Evolutionary conservation across 2,888 invertebrate genomes (phyloP), one percentile per base, ranked within the genome.

Genomic region (Acleris laterana): DNA sequence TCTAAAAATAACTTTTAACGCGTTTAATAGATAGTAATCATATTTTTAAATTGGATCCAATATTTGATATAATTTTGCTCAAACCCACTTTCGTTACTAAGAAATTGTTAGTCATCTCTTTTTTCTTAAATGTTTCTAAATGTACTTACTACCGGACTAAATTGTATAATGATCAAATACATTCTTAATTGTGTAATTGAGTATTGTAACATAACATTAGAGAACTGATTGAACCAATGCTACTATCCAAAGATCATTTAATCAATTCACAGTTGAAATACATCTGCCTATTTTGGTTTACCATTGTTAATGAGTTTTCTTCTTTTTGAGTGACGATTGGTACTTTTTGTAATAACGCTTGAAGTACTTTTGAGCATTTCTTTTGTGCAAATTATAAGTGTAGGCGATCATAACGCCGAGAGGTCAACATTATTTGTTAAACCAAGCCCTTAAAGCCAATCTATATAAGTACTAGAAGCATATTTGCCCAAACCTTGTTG

Each of bases 391-490:
- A 17, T 46, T 17, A 44, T 44, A 44, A 44, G 17, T 38, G 38
- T 0, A 38, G 38, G 38, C 13, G 38, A 38, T 38, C 13, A 13
- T 13, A 38, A 38, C 13, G 38, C 38, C 38, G 13, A 13, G 38
- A 13, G 38, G 38, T 38, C 38, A 46, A n/a, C 17, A 17, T 46
- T 59, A 25, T 55, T 62, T 53, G 59, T 64, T 64, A 64, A 59
- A 55, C 49, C 48, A 64, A 64, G 59, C 59, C 59, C 42, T 64
- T 55, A 49, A 49, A 55, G 59, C 38, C 49, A 64, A 48, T 53
- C 38, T 46, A 17, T 6, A 52, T n/a, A n/a, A n/a, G n/a, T n/a
- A 52, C 13, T 22, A 50, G 13, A 25, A 62, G 22, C 19, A 38
- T 38, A 38, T 46, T 46, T 17, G 46, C 46, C 46, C 16, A 46